Evolutionary conservation across 2,797 vertebrate genomes (phyloP).

Genomic region (Setipinna tenuifilis): DNA sequence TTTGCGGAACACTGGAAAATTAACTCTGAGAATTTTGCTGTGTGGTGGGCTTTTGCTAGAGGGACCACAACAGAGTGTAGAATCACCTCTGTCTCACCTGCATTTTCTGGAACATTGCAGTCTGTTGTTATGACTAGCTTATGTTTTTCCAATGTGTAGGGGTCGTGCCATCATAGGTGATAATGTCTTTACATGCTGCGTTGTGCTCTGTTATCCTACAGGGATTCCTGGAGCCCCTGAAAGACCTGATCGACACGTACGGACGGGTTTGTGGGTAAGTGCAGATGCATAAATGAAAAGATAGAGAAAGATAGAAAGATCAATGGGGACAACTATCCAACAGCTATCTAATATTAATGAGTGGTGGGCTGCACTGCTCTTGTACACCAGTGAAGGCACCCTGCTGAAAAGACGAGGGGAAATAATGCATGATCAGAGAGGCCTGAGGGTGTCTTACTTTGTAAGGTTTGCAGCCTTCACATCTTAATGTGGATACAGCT

Average conservation of each 20-base stretch:
- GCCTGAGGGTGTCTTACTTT: background rate
- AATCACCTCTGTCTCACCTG: too few species aligned
- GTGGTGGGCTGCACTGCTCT: background rate
- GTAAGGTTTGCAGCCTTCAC: background rate
- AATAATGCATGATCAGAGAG: background rate
- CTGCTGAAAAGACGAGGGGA: constrained; percentile 1
- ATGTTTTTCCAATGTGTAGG: too few species aligned
- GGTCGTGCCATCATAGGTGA: too few species aligned
- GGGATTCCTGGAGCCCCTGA: constrained; percentile 84
- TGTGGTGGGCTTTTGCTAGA: too few species aligned
- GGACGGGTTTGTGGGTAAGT: constrained; percentile 91
- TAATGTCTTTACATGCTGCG: background rate
- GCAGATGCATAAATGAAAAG: background rate
- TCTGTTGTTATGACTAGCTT: too few species aligned
- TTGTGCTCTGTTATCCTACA: constrained; percentile 61
- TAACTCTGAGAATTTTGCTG: too few species aligned
- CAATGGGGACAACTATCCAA: background rate
- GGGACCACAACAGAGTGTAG: too few species aligned
- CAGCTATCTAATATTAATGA: background rate
- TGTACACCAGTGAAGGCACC: background rate
- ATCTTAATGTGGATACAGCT: background rate
- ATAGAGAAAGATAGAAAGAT: background rate
- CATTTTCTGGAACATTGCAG: too few species aligned
- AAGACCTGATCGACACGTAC: constrained; percentile 79
- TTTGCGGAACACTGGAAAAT: too few species aligned